A percentile compares a stretch with the other conserved stretches of the same genome.
phyloP scores from a whole-genome alignment of 2,888 invertebrate species.

The Lycophotia porphyrea region DNA sequence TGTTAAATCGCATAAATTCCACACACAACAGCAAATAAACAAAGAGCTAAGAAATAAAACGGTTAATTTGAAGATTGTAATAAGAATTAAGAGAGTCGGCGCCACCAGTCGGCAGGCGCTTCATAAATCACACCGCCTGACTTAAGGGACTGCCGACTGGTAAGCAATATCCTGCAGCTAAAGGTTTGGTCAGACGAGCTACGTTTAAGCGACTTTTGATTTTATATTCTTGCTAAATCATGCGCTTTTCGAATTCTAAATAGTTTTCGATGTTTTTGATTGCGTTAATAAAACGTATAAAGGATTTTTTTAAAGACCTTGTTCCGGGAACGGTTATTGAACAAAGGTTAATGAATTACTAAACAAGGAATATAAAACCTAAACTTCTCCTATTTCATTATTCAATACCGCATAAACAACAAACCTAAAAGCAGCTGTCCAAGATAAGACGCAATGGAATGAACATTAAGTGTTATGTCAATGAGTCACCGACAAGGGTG shows the following conservation, averaged over 20 bases:
- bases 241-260: background rate
- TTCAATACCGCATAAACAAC: conserved; percentile 33
- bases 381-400: conserved; percentile 13
- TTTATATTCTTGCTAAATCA: too few species aligned
- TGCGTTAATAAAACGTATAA: background rate
- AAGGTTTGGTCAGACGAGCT: conserved; percentile 33
- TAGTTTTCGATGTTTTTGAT: background rate
- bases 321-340: background rate
- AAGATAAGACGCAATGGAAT: conserved; percentile 57
- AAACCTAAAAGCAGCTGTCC: conserved; percentile 18
- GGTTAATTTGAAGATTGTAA: conserved; percentile 74
- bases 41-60: conserved; percentile 69
- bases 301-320: background rate
- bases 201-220: conserved; percentile 15
- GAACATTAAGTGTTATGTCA: conserved; percentile 50
- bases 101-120: conserved; percentile 72
- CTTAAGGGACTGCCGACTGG: conserved; percentile 62
- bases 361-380: conserved; percentile 2
- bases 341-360: conserved; percentile 14
- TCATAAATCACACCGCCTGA: conserved; percentile 77
- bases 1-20: conserved; percentile 60
- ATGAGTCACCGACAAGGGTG: conserved; percentile 66
- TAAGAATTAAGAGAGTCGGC: conserved; percentile 74
- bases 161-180: conserved; percentile 50
- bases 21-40: conserved; percentile 60